Base-by-base conservation (phyloP, 2,113 vertebrate species). In the Corythoichthys haematopterus region DNA sequence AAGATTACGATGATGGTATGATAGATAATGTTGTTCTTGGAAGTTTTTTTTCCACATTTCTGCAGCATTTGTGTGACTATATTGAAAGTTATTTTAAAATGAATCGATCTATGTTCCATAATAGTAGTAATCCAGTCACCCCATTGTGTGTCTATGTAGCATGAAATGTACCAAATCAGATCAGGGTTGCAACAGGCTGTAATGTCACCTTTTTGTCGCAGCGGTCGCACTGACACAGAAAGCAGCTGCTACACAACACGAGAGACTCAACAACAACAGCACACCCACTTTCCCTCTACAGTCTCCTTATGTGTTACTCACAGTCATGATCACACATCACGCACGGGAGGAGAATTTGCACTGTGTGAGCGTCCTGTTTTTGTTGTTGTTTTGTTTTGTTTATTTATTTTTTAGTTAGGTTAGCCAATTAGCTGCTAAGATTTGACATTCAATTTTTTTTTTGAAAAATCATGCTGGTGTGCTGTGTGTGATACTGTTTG, bases 221-320 rank as follows among this genome's bases (percentile, higher is more conserved):
- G 3, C 59, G 63, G 47, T 65, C 63, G 37, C 46, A n/a, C 46
- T 65, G 48, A 52, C 63, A 36, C 63, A 37, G 63, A 65, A 35
- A 65, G 35, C 63, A 50, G 63, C 63, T 65, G 63, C 63, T 15
- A 2, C 47, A 50, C 63, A 37, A 65, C 63, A 65, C 15, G 6
- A 65, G 35, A 37, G 13, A 16, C 36, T 51, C 46, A n/a, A 51
- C 63, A 37, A 35, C 36, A 35, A 50, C n/a, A 46, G 52, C 57
- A 59, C 36, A 59, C 57, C 36, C 57, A 59, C 36, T 16, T 10
- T 16, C 37, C 6, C 20, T n/a, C 20, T 55, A 15, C 7, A 52
- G 20, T 33, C 20, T 36, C 33, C 33, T 57, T 14, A 12, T 33
- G 33, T 15, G 55, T 28, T 55, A 33, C 52, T 55, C 28, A 2